phyloP scores from a whole-genome alignment of 2,113 vertebrate species.

The Myrmecobius fasciatus region DNA sequence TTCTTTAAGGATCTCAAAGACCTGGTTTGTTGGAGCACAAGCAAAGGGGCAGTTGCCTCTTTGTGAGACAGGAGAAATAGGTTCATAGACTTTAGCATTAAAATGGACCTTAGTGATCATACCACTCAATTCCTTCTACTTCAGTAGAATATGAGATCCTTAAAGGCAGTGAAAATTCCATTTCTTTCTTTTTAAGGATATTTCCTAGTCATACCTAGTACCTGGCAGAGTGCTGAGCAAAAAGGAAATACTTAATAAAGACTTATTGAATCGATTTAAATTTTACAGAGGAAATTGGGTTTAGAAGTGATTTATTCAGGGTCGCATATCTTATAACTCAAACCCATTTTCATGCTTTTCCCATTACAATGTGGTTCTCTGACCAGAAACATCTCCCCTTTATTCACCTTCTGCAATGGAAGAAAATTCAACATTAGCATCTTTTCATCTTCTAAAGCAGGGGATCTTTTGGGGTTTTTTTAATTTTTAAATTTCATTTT shows the following conservation, averaged over 20 bases:
- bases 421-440: background rate
- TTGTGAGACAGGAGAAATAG: too few species aligned
- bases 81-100: background rate
- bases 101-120: too few species aligned
- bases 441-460: background rate
- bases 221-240: background rate
- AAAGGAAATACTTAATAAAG: background rate
- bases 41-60: background rate
- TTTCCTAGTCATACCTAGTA: background rate
- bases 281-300: background rate
- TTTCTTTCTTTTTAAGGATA: background rate
- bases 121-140: background rate
- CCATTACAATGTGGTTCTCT: background rate
- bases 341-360: background rate
- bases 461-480: background rate
- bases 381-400: background rate
- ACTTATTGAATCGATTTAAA: background rate
- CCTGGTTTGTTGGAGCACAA: background rate
- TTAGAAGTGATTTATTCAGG: background rate
- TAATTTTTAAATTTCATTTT: background rate
- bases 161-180: background rate
- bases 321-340: background rate
- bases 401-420: background rate
- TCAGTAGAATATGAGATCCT: background rate
- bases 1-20: background rate